Evolutionary conservation across 2,113 vertebrate genomes (phyloP).

Genomic region (Rhynchomys soricoides): DNA sequence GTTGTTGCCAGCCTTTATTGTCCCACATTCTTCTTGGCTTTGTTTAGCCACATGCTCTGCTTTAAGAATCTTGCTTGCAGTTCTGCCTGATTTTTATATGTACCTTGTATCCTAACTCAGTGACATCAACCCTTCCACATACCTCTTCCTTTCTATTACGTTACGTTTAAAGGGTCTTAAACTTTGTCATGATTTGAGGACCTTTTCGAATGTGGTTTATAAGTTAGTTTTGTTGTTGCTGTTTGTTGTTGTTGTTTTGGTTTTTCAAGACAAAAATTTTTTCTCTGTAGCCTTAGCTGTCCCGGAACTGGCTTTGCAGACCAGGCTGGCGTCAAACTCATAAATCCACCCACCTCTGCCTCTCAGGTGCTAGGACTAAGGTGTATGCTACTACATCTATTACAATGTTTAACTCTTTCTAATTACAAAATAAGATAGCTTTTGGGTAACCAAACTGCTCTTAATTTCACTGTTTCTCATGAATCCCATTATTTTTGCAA

Average conservation of each 20-base stretch:
- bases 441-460: conserved; percentile 26
- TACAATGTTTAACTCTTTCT: not conserved
- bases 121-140: not conserved
- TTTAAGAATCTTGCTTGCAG: not conserved
- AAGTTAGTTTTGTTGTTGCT: not conserved
- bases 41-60: not conserved
- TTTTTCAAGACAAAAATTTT: not conserved
- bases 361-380: not conserved
- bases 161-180: not conserved
- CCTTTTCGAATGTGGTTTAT: conserved; percentile 10
- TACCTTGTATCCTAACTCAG: not conserved
- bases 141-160: not conserved
- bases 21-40: conserved; percentile 34
- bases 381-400: not conserved
- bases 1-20: not conserved
- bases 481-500: conserved; percentile 1
- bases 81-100: conserved; percentile 14
- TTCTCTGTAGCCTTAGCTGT: not conserved
- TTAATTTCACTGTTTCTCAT: not conserved
- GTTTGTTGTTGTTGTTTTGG: not conserved
- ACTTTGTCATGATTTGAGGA: conserved; percentile 28
- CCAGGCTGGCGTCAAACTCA: not conserved
- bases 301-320: not conserved
- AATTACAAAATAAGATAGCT: conserved; percentile 29
- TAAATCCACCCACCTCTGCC: not conserved